Evolutionary conservation across 1,140 invertebrate genomes (phyloP), one percentile per base, ranked within the genome.

Genomic region (Gonioctena quinquepunctata): DNA sequence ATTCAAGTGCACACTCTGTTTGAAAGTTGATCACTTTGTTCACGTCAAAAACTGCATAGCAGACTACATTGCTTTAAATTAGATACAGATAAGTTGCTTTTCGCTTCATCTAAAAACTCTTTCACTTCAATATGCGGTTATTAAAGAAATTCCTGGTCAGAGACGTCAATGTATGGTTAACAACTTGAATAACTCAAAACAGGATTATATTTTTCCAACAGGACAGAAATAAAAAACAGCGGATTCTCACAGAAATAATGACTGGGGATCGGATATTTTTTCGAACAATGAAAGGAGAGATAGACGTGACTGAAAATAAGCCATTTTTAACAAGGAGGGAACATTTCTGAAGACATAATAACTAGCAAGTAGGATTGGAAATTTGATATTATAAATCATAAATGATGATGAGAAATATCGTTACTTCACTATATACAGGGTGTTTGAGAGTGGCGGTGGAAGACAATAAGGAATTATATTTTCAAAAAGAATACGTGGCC

Each of bases 1-100:
- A 67, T 67, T 67, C 66, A 59, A 19, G 52, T 59, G 16, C 23
- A 22, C n/a, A 48, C 60, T 62, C 25, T 65, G 48, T 65, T 65
- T 22, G 3, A 54, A 33, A 48, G 52, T 54, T 52, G 66, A 59
- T 59, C 66, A 67, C 66, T 67, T 67, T 67, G 52, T 67, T 56
- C 56, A 67, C 66, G 66, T 67, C 66, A 67, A 67, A 67, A 67
- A 67, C 66, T n/a, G 66, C 66, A 67, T 67, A 67, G 66, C 52
- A 19, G 42, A 67, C 66, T 25, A 28, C 66, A 67, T 67, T 67
- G 52, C 66, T 59, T 59, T 59, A 67, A 67, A 67, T 67, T 67
- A 67, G 66, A 67, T 67, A 67, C 52, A 67, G 66, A 67, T 67
- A 67, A 67, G 66, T 67, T 67, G 52, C 21, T 50, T 67, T 67